phyloP scores from a whole-genome alignment of 2,888 invertebrate species.

The Erannis defoliaria region DNA sequence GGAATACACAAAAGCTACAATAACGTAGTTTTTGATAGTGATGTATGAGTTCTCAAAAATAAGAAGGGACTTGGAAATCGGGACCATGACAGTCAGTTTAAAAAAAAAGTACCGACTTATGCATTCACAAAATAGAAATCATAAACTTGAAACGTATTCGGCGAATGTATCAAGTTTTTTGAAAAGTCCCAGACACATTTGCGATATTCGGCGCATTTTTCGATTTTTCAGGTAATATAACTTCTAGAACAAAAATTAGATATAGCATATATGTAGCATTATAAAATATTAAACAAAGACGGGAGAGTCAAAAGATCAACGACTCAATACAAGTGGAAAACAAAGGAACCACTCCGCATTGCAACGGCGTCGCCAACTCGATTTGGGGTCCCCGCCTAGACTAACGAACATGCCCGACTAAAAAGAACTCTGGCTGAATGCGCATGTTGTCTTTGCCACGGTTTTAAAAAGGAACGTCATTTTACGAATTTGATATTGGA shows the following conservation, averaged over 20 bases:
- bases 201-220: too few relatives aligned
- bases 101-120: too few relatives aligned
- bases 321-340: slow-evolving; percentile 38
- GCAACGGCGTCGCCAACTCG: slow-evolving; percentile 44
- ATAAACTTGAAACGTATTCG: too few relatives aligned
- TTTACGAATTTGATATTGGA: slow-evolving; percentile 5
- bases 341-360: slow-evolving; percentile 39
- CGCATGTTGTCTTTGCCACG: slow-evolving; percentile 19
- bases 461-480: slow-evolving; percentile 10
- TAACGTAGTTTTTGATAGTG: too few relatives aligned
- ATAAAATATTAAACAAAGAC: slow-evolving; percentile 16
- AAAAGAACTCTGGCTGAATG: slow-evolving; percentile 31
- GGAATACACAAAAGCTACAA: too few relatives aligned
- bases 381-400: slow-evolving; percentile 37
- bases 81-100: too few relatives aligned
- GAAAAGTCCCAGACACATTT: too few relatives aligned
- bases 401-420: slow-evolving; percentile 44
- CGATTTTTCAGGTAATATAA: neutral
- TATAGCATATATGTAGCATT: neutral
- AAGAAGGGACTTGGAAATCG: too few relatives aligned
- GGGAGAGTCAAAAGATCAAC: slow-evolving; percentile 29
- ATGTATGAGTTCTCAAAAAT: too few relatives aligned
- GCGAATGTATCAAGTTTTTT: too few relatives aligned
- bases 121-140: too few relatives aligned
- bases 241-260: neutral